phyloP scores from a whole-genome alignment of 1,140 invertebrate genomes.

The Drosophila persimilis region DNA sequence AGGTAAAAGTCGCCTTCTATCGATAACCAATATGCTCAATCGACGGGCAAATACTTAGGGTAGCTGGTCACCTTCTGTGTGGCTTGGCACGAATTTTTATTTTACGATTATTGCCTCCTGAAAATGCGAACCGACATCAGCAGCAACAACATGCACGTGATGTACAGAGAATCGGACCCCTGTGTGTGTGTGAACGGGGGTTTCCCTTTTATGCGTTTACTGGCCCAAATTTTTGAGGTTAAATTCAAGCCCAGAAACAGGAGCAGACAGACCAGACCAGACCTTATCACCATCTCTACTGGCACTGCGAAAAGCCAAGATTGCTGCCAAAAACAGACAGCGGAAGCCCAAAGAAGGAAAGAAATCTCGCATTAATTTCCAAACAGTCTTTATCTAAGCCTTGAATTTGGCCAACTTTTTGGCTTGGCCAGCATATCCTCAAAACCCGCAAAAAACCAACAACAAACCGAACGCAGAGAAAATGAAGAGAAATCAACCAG shows the following conservation, averaged over 20 bases:
- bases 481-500: slow-evolving; percentile 7
- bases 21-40: slow-evolving; percentile 19
- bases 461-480: slow-evolving; percentile 1
- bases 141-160: slow-evolving; percentile 34
- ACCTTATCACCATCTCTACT: slow-evolving; percentile 11
- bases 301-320: slow-evolving; percentile 11
- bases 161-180: slow-evolving; percentile 27
- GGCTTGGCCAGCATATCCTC: slow-evolving; percentile 24
- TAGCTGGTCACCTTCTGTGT: slow-evolving; percentile 52
- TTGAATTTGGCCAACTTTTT: slow-evolving; percentile 51
- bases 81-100: slow-evolving; percentile 40
- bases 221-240: slow-evolving; percentile 65
- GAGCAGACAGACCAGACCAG: slow-evolving; percentile 25
- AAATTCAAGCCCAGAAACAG: slow-evolving; percentile 46
- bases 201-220: slow-evolving; percentile 47
- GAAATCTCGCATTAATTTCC: slow-evolving; percentile 49
- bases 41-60: neutral
- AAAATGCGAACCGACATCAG: neutral
- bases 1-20: too few species aligned
- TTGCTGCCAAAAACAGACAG: slow-evolving; percentile 42
- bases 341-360: slow-evolving; percentile 8
- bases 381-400: slow-evolving; percentile 57
- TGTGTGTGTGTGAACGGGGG: slow-evolving; percentile 13
- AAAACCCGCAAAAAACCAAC: slow-evolving; percentile 4
- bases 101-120: slow-evolving; percentile 60